Conservation (phyloP, 2,113 vertebrate species). For the Mormyrus iriodes region DNA sequence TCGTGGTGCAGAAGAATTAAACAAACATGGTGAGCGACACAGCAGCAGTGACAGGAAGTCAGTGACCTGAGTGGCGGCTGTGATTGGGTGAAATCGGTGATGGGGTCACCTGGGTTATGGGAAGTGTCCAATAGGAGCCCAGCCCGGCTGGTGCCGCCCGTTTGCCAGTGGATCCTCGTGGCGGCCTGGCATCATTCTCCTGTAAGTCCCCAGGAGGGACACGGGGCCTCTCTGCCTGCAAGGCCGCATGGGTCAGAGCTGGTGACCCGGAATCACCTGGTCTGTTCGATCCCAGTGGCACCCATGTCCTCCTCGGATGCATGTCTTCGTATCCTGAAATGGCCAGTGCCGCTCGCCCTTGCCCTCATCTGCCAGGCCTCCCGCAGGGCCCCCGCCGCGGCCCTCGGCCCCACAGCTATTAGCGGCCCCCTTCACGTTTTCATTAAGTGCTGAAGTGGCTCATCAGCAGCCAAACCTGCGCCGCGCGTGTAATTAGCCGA, state of each 20-base stretch:
- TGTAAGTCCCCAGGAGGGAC: background rate
- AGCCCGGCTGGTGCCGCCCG: conserved; percentile 10
- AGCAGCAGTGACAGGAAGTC: background rate
- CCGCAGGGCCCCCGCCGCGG: background rate
- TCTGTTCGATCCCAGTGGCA: background rate
- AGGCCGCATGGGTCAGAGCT: background rate
- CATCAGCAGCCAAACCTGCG: conserved; percentile 39
- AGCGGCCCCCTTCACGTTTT: conserved; percentile 37
- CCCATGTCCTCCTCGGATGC: background rate
- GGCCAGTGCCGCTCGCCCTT: background rate
- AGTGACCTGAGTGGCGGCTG: background rate
- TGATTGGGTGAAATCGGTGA: background rate
- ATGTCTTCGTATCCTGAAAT: background rate
- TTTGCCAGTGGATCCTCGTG: conserved; percentile 35
- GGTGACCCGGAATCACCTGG: background rate
- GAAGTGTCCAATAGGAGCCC: background rate
- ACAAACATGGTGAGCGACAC: background rate
- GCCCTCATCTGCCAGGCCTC: background rate
- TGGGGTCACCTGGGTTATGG: conserved; percentile 26
- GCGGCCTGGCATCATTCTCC: conserved; percentile 4
- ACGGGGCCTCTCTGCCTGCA: too few species aligned
- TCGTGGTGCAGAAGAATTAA: background rate
- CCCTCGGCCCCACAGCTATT: conserved; percentile 33
- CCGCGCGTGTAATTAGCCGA: conserved; percentile 44
- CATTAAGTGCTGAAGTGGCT: conserved; percentile 43